Percentiles rank a stretch among this genome's conserved stretches.
Evolutionary conservation across 1,140 invertebrate genomes (phyloP).

Genomic region (Scaptomyza hsui): DNA sequence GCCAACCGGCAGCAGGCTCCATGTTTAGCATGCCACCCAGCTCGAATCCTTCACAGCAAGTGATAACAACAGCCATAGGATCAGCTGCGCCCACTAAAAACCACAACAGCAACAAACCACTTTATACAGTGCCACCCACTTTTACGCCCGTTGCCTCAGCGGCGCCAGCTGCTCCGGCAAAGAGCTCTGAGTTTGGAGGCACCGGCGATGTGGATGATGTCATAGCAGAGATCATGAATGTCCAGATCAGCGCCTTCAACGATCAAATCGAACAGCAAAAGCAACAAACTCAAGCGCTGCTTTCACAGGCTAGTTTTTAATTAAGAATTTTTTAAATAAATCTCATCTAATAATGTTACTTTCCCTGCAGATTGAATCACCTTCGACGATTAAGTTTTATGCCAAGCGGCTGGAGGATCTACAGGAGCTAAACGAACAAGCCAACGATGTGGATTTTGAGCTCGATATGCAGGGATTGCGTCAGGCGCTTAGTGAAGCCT

Average conservation of each 20-base stretch:
- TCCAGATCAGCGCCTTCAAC: slow-evolving; percentile 87
- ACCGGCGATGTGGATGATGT: slow-evolving; percentile 60
- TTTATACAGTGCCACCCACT: slow-evolving; percentile 70
- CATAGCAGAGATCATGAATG: slow-evolving; percentile 75
- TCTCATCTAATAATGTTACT: background rate
- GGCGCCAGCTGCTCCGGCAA: background rate
- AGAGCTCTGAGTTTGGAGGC: slow-evolving; percentile 12
- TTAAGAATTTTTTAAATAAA: background rate
- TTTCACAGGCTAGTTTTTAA: slow-evolving; percentile 83
- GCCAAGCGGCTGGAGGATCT: slow-evolving; percentile 85
- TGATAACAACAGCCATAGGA: background rate
- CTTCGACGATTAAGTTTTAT: slow-evolving; percentile 85
- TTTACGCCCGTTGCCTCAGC: slow-evolving; percentile 52
- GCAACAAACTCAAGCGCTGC: slow-evolving; percentile 83
- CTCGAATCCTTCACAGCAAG: slow-evolving; percentile 1
- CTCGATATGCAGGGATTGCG: slow-evolving; percentile 84
- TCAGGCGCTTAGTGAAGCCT: slow-evolving; percentile 86
- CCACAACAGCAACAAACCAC: slow-evolving; percentile 49
- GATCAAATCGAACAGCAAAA: slow-evolving; percentile 87
- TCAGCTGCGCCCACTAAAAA: background rate
- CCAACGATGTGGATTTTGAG: slow-evolving; percentile 83
- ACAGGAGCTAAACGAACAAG: slow-evolving; percentile 85
- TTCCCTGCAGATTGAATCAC: slow-evolving; percentile 83
- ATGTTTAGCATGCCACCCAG: slow-evolving; percentile 4
- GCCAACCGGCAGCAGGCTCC: background rate